These are phyloP conservation scores for Blera fallax DNA, from an alignment of 2,888 invertebrate genomes.

Conservation along the genomic window DNA sequence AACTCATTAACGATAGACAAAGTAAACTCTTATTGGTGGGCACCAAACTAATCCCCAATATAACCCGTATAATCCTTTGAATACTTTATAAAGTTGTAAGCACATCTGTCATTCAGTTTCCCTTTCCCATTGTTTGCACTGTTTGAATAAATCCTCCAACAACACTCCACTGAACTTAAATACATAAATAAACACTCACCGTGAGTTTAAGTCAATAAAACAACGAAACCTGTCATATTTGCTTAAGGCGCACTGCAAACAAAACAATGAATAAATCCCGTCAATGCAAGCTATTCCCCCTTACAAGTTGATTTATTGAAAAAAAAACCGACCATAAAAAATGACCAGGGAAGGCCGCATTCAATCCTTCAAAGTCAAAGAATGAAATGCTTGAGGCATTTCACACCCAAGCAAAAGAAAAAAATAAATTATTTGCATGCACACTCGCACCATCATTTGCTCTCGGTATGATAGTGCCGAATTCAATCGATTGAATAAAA, in stretches of 20 bases:
- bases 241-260: background rate
- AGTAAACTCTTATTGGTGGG: too few relatives aligned
- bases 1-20: too few relatives aligned
- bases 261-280: background rate
- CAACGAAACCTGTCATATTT: background rate
- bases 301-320: background rate
- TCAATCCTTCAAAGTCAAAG: background rate
- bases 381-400: background rate
- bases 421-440: background rate
- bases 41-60: too few relatives aligned
- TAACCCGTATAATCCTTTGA: too few relatives aligned
- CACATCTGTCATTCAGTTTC: too few relatives aligned
- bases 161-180: too few relatives aligned
- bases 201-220: background rate
- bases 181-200: too few relatives aligned
- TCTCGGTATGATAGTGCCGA: background rate
- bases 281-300: background rate
- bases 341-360: background rate
- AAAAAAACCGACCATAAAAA: background rate
- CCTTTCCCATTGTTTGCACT: too few relatives aligned
- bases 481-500: constrained; percentile 2
- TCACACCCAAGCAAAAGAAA: background rate
- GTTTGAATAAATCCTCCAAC: too few relatives aligned
- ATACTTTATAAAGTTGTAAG: too few relatives aligned
- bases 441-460: background rate